A percentile compares a stretch with the other conserved stretches of the same genome.
phyloP scores from a whole-genome alignment of 2,797 vertebrate genomes.

The Syndactyla subalaris region DNA sequence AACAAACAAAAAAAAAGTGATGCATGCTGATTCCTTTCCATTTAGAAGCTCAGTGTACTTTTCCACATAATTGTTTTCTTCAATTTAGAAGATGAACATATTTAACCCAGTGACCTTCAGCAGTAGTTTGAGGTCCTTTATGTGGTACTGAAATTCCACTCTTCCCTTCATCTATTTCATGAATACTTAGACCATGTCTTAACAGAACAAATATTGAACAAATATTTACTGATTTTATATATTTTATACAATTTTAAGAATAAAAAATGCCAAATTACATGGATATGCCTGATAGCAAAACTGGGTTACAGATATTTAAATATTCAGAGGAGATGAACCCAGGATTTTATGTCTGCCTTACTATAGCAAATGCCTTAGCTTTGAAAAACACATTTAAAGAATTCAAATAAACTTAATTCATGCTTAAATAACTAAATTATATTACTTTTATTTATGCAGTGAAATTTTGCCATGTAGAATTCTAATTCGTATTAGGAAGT shows the following conservation, averaged over 20 bases:
- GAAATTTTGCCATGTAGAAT: background rate
- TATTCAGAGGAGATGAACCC: background rate
- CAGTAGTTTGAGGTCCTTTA: background rate
- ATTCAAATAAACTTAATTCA: background rate
- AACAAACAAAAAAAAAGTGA: background rate
- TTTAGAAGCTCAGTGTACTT: background rate
- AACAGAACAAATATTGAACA: background rate
- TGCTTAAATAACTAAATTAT: background rate
- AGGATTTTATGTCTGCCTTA: background rate
- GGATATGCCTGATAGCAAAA: background rate
- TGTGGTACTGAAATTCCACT: background rate
- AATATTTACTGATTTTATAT: background rate
- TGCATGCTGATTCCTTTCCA: background rate
- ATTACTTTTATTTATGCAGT: background rate
- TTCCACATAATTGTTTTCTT: background rate
- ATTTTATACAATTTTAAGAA: background rate
- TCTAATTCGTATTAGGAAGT: background rate
- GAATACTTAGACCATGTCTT: background rate
- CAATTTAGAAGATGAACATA: background rate
- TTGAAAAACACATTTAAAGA: background rate
- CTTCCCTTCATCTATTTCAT: background rate
- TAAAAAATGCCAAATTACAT: background rate
- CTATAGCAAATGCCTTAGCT: background rate
- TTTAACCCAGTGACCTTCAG: background rate
- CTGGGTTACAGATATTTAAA: background rate